phyloP scores from a whole-genome alignment of 2,888 invertebrate genomes.

The Scaptomyza caliginosa region DNA sequence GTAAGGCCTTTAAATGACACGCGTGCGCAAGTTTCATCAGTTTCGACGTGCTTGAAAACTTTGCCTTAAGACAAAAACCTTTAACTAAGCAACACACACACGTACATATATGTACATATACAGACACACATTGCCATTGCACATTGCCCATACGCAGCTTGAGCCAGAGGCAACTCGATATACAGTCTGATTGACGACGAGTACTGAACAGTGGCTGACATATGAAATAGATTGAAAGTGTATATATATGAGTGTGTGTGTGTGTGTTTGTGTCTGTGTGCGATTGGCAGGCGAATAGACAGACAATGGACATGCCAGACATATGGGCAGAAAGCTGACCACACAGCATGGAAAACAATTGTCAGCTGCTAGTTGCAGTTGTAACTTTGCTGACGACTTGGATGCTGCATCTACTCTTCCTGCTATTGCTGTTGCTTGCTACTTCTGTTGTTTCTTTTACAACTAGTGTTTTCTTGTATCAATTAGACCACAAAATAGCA shows the following conservation, averaged over 20 bases:
- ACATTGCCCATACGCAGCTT: slow-evolving; percentile 63
- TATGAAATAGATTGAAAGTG: slow-evolving; percentile 64
- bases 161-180: slow-evolving; percentile 24
- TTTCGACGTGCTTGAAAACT: slow-evolving; percentile 68
- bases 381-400: slow-evolving; percentile 58
- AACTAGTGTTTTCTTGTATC: slow-evolving; percentile 51
- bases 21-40: slow-evolving; percentile 55
- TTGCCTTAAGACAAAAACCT: slow-evolving; percentile 58
- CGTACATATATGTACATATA: slow-evolving; percentile 8
- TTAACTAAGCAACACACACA: slow-evolving; percentile 54
- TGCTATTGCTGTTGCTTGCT: slow-evolving; percentile 26
- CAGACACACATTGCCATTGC: neutral
- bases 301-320: slow-evolving; percentile 12
- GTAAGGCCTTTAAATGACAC: slow-evolving; percentile 60
- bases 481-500: slow-evolving; percentile 68
- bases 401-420: slow-evolving; percentile 36
- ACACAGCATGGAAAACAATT: slow-evolving; percentile 77
- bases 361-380: slow-evolving; percentile 68
- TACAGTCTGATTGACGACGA: slow-evolving; percentile 33
- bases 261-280: slow-evolving; percentile 16
- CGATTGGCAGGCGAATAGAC: slow-evolving; percentile 22
- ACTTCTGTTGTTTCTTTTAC: slow-evolving; percentile 34
- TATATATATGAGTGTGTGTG: neutral
- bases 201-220: slow-evolving; percentile 47
- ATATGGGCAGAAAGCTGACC: slow-evolving; percentile 54